A percentile compares a stretch with the other conserved stretches of the same genome.
These are phyloP conservation scores for Euthynnus affinis DNA, from an alignment of 2,797 vertebrate species.

Conservation along the genomic window DNA sequence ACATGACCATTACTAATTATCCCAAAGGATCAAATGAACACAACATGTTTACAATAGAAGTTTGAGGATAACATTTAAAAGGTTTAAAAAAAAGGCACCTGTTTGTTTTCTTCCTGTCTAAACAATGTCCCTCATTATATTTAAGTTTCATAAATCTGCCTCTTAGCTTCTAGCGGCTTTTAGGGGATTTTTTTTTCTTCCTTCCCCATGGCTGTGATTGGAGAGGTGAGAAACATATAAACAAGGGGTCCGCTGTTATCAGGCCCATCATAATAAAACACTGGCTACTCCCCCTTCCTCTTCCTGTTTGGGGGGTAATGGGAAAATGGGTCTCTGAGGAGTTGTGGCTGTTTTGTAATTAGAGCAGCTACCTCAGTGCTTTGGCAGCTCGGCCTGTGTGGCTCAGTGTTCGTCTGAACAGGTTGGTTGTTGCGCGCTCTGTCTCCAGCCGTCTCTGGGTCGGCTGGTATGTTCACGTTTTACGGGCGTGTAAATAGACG, in stretches of 20 bases:
- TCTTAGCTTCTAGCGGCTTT: constrained; percentile 37
- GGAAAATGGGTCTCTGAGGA: constrained; percentile 79
- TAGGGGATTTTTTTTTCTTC: constrained; percentile 32
- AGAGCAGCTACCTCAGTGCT: constrained; percentile 55
- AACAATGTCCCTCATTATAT: constrained; percentile 17
- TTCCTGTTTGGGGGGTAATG: constrained; percentile 84
- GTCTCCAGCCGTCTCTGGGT: constrained; percentile 32
- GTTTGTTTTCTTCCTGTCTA: background rate
- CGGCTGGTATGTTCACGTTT: constrained; percentile 45
- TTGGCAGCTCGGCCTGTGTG: constrained; percentile 45
- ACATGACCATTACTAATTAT: constrained; percentile 23
- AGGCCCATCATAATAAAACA: constrained; percentile 77
- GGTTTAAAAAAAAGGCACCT: background rate
- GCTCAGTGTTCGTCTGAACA: constrained; percentile 47
- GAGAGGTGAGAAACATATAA: constrained; percentile 80
- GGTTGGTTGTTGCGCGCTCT: constrained; percentile 36
- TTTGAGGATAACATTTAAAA: constrained; percentile 8
- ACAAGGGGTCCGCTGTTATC: constrained; percentile 79
- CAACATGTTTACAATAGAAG: constrained; percentile 34
- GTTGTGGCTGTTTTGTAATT: constrained; percentile 68
- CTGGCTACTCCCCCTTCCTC: constrained; percentile 76
- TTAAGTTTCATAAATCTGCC: constrained; percentile 41
- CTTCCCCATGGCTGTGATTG: constrained; percentile 58
- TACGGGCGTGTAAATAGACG: constrained; percentile 55
- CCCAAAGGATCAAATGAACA: constrained; percentile 25